Base-by-base conservation (phyloP, 2,888 invertebrate genomes). In the Chymomyza caudatula region DNA sequence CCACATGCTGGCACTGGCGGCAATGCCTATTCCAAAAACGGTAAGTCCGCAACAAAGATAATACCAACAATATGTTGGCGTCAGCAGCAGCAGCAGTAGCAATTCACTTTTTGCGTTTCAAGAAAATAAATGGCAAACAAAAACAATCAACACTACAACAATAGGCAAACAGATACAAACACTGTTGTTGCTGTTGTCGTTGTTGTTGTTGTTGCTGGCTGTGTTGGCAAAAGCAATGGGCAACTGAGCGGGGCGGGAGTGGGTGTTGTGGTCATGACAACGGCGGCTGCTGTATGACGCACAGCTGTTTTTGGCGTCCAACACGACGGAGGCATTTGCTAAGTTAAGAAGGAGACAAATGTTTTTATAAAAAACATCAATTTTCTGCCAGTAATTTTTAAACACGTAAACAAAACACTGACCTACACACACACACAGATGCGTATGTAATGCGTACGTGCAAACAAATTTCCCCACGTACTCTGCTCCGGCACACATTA, bases 1-100 rank as follows among this genome's bases (percentile, higher is more conserved):
- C 92, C 68, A 90, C 91, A 44, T 93, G 93, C 84, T 92, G 91
- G 87, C 90, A 91, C 87, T 93, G 93, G 93, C 90, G 93, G 64
- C 88, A 87, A 73, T 89, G 90, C 71, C 88, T 92, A 65, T 91
- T 91, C 78, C 90, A 91, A 77, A 89, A 88, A 80, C 89, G 90
- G 90, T 90, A 76, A 87, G 89, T 76, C 23, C 1, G 1, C 13
- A 15, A 47, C 17, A 47, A 15, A 13, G 17, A 66, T 23, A 52
- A n/a, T n/a, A n/a, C n/a, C n/a, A n/a, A n/a, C n/a, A n/a, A n/a
- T n/a, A n/a, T n/a, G n/a, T n/a, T n/a, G n/a, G n/a, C n/a, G n/a
- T 54, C 61, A 55, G 55, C 19, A 22, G 23, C 49, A 51, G n/a
- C 47, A 47, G 29, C 43, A 19, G 20, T 25, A 6, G n/a, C 15